Evolutionary conservation across 2,888 invertebrate species (phyloP), one percentile per base, ranked within the genome.

Genomic region (Adelphocoris suturalis): DNA sequence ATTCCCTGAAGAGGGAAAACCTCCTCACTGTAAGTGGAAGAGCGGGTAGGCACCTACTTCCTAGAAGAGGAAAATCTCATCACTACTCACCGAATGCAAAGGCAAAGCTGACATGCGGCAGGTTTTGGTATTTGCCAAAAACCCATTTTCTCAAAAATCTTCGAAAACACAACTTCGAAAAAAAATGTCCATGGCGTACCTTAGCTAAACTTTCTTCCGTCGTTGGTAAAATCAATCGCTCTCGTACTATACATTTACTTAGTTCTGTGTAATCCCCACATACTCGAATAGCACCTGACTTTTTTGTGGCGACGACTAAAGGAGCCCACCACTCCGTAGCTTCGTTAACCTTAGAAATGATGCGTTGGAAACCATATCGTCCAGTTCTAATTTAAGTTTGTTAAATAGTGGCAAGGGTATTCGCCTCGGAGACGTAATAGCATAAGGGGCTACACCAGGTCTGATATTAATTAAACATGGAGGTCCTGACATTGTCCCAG

Each of bases 281-380:
- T 14, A 93, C 28, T n/a, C 92, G 68, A n/a, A 93, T 89, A n/a
- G 80, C 90, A 23, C 90, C 91, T 55, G 90, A 89, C 0, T 87
- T 81, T 90, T 93, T 92, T 11, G 91, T 91, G 0, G 92, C 93
- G 3, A 92, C 92, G 0, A 93, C 93, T 89, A 93, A 92, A 0
- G 92, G 92, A 14, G 92, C 92, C 89, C 93, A 93, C 93, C 93
- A 93, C 0, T 92, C 92, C 3, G 93, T 93, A 9, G 92, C 92
- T 88, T 91, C 90, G 16, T 92, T 91, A 0, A 93, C 92, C 7
- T 91, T 87, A 52, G 91, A 91, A 80, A 93, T 93, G 1, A 93
- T 92, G 2, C 92, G 57, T 91, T 37, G 13, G 12, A 12, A 0
- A 37, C 61, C 68, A 76, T 86, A 13, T 28, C 19, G 27, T 61